A percentile compares a stretch with the other conserved stretches of the same genome.
Conservation (phyloP, 2,797 vertebrate genomes). For the Acrossocheilus wenchowensis region DNA sequence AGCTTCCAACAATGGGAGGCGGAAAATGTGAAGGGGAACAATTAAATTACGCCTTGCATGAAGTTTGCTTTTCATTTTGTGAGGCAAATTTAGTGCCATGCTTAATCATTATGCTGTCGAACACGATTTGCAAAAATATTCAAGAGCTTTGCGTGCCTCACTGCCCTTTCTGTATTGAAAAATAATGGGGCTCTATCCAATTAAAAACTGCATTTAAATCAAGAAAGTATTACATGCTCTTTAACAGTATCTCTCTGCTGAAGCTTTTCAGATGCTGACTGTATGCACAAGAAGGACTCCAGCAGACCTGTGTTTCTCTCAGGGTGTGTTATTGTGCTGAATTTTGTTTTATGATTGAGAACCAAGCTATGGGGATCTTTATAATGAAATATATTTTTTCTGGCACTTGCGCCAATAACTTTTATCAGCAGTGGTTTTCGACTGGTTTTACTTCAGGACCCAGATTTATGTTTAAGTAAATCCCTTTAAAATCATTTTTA, state of each 20-base stretch:
- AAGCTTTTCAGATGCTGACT: slow-evolving; percentile 84
- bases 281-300: slow-evolving; percentile 70
- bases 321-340: slow-evolving; percentile 66
- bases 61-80: slow-evolving; percentile 90
- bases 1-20: slow-evolving; percentile 84
- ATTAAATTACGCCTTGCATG: slow-evolving; percentile 89
- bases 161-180: slow-evolving; percentile 87
- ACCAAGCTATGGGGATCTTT: background rate
- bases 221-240: slow-evolving; percentile 87
- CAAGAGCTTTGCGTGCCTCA: slow-evolving; percentile 89
- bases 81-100: slow-evolving; percentile 85
- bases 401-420: background rate
- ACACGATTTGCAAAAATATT: slow-evolving; percentile 89
- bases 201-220: slow-evolving; percentile 89
- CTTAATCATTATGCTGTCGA: slow-evolving; percentile 88
- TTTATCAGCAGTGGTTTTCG: background rate
- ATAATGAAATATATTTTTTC: background rate
- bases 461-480: background rate
- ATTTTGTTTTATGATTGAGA: slow-evolving; percentile 30
- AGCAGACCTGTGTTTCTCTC: slow-evolving; percentile 72
- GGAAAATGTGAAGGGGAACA: slow-evolving; percentile 87
- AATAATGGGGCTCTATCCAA: slow-evolving; percentile 89
- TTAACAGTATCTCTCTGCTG: slow-evolving; percentile 85
- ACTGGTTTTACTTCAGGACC: background rate
- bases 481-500: background rate